Conservation (phyloP, 2,797 vertebrate species). For the Lepus oiostolus region DNA sequence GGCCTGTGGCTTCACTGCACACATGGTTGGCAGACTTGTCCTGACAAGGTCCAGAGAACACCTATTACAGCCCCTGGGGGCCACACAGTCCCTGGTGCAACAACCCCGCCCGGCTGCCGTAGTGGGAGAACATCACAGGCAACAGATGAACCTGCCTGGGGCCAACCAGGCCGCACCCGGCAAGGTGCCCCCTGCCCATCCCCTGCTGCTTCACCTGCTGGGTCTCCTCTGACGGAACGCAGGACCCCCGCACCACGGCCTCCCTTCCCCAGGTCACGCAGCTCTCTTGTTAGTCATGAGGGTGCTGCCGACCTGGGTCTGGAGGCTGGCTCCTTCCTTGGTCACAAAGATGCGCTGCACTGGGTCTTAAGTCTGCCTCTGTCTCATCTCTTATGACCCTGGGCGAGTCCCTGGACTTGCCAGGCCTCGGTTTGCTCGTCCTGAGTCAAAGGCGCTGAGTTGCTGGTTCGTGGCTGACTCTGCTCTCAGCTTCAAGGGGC, state of each 20-base stretch:
- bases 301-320: background rate
- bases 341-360: too few relatives aligned
- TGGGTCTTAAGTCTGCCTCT: background rate
- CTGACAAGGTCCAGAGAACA: fast-evolving
- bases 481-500: fast-evolving
- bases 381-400: background rate
- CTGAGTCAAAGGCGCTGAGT: background rate
- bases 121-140: fast-evolving
- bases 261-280: fast-evolving
- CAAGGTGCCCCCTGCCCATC: fast-evolving
- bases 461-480: fast-evolving
- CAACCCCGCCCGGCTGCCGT: fast-evolving
- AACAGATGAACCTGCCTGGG: fast-evolving
- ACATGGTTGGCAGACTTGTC: background rate
- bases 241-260: fast-evolving
- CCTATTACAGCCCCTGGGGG: background rate
- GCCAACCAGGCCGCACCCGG: too few relatives aligned
- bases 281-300: background rate
- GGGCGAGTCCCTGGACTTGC: background rate
- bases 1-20: too few relatives aligned
- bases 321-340: too few relatives aligned
- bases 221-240: fast-evolving
- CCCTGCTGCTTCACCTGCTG: fast-evolving
- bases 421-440: background rate
- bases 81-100: fast-evolving